phyloP scores from a whole-genome alignment of 2,113 vertebrate species.

The Cettia cetti region DNA sequence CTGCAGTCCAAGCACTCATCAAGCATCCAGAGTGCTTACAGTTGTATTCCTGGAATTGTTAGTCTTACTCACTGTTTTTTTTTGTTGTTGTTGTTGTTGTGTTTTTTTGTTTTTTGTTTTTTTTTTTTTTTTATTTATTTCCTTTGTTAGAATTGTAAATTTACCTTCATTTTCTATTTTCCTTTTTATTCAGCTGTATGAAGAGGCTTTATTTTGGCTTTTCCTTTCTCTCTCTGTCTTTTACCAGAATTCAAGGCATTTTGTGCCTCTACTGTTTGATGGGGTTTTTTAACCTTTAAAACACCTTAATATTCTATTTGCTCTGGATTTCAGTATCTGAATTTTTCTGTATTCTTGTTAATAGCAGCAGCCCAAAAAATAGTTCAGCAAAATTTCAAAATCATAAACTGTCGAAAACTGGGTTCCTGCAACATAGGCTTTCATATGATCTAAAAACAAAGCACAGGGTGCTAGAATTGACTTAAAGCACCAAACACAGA shows the following conservation, averaged over 20 bases:
- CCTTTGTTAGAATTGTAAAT: neutral
- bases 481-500: neutral
- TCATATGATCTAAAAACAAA: neutral
- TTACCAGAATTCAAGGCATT: neutral
- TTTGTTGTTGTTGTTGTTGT: no score
- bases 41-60: slow-evolving; percentile 8
- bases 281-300: neutral
- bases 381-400: neutral
- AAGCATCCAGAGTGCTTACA: neutral
- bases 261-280: neutral
- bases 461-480: neutral
- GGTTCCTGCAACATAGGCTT: neutral
- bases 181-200: neutral
- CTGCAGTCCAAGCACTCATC: neutral
- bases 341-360: neutral
- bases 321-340: neutral
- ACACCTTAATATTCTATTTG: neutral
- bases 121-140: neutral
- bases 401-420: neutral
- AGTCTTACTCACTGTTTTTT: neutral
- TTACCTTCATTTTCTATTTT: neutral
- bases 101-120: neutral
- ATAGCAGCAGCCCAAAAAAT: neutral
- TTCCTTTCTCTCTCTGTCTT: neutral
- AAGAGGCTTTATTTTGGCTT: neutral